These are phyloP conservation scores for Odontomachus brunneus DNA, from an alignment of 1,140 invertebrate species.

Conservation along the genomic window DNA sequence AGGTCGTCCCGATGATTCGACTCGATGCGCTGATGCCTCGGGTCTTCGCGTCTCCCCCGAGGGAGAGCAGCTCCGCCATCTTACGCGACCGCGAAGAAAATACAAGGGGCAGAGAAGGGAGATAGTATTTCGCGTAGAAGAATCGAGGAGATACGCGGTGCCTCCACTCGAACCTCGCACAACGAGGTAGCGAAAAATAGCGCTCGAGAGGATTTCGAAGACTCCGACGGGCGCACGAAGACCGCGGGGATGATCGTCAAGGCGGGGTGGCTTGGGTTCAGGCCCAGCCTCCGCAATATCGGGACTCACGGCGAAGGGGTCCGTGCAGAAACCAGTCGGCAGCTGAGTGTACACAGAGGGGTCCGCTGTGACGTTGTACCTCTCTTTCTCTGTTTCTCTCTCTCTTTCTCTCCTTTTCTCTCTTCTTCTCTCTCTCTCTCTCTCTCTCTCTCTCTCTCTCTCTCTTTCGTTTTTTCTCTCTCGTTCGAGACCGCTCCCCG, in stretches of 20 bases:
- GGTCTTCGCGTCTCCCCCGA: neutral
- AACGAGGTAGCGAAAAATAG: no score
- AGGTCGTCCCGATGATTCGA: slow-evolving; percentile 51
- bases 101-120: neutral
- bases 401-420: slow-evolving; percentile 21
- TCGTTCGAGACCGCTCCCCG: slow-evolving; percentile 49
- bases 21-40: slow-evolving; percentile 29
- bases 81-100: slow-evolving; percentile 27
- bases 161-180: neutral
- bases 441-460: slow-evolving; percentile 26
- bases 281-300: slow-evolving; percentile 2
- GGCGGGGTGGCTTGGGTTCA: neutral
- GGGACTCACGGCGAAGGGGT: slow-evolving; percentile 19
- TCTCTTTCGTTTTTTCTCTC: no score
- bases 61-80: slow-evolving; percentile 25
- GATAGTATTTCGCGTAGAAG: neutral
- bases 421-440: no score
- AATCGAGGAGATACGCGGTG: neutral
- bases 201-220: neutral
- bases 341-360: slow-evolving; percentile 76
- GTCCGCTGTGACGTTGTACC: slow-evolving; percentile 26
- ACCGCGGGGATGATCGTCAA: neutral
- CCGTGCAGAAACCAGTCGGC: slow-evolving; percentile 72
- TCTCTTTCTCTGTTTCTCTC: slow-evolving; percentile 44
- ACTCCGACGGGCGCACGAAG: neutral